Conservation (phyloP, 2,113 vertebrate species). For the Albula goreensis region DNA sequence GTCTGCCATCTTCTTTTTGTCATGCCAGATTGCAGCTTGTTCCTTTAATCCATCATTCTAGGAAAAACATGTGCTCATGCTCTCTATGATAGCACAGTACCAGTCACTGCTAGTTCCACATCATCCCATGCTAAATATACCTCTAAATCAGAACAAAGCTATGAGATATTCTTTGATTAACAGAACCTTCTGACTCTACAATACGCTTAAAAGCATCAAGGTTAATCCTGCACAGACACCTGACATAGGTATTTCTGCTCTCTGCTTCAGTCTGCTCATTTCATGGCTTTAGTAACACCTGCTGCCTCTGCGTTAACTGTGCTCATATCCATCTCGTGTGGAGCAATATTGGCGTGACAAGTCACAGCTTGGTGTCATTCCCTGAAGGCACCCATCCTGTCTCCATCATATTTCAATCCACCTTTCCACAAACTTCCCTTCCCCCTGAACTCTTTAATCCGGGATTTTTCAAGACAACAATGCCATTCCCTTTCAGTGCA, state of each 20-base stretch:
- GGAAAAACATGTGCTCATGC: neutral
- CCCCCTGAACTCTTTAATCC: neutral
- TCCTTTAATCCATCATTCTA: neutral
- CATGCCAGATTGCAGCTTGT: neutral
- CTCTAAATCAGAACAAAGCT: neutral
- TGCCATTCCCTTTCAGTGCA: neutral
- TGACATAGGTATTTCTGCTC: neutral
- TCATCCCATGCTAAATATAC: neutral
- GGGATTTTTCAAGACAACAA: neutral
- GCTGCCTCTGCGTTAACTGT: neutral
- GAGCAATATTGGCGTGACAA: neutral
- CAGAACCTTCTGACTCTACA: neutral
- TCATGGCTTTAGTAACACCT: neutral
- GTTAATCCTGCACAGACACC: neutral
- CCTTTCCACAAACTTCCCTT: neutral
- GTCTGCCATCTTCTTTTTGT: neutral
- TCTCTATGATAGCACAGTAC: neutral
- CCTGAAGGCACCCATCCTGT: neutral
- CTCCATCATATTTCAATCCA: neutral
- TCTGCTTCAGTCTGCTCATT: neutral
- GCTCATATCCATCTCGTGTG: neutral
- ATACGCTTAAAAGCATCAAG: neutral
- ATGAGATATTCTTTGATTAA: neutral
- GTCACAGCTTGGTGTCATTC: neutral
- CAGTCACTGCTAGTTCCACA: neutral